Base-by-base conservation (phyloP, 1,140 invertebrate species). In the Hyles euphorbiae region DNA sequence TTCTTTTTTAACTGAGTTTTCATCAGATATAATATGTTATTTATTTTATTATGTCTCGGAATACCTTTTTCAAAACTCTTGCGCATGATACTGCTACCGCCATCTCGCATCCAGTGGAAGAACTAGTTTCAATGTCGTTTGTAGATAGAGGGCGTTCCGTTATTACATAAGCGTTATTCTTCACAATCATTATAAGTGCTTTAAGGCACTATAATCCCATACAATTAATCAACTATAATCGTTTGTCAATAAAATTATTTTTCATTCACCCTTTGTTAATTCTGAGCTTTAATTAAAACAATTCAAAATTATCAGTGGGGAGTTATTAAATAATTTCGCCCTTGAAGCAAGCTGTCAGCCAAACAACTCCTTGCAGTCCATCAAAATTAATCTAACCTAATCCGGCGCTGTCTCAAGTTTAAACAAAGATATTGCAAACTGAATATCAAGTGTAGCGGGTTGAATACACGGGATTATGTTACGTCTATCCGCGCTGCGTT, bases 351-450 rank as follows among this genome's bases (percentile, higher is more conserved):
- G 47, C 81, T 83, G 85, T 88, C 81, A 81, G 72, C 76, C 75
- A 70, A 83, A 83, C 79, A 85, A 86, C 86, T 81, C 72, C 70
- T 62, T 77, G 65, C 76, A 83, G 83, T 88, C 81, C 81, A 86
- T 88, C 85, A 86, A 81, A 85, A 88, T 88, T 88, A 88, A 88
- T 88, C 76, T 85, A 86, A 78, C 82, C 75, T 81, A 79, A 83
- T 81, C 75, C 81, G 45, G 54, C 64, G 74, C 73, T 72, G 78
- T 78, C 78, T 83, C 74, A 70, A 85, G 76, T 86, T 85, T 81
- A 77, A 83, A 86, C 82, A 85, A 81, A 80, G 81, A 88, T 81
- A 82, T 81, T 81, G 73, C 73, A 76, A 82, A 82, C 76, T 74
- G 68, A 76, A 77, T 78, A 76, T 76, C 72, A 77, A 83, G 66